Base-by-base conservation (phyloP, 2,797 vertebrate genomes). In the Pantherophis vulpinus region DNA sequence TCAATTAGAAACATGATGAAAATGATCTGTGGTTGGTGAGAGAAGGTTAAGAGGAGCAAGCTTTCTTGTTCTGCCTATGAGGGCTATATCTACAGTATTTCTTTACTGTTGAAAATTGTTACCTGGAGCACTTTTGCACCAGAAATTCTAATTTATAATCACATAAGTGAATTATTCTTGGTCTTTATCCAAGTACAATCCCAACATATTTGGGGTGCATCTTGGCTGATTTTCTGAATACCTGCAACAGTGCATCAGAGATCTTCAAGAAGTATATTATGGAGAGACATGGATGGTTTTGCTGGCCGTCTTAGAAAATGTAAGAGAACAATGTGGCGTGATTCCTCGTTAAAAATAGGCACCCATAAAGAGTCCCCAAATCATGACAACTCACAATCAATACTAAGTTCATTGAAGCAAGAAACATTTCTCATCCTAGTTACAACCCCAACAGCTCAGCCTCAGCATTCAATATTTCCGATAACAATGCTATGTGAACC, bases 301-400 rank as follows among this genome's bases (percentile, higher is more conserved):
- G 51, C 86, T 12, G 55, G 91, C 59, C 18, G 16, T 55, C 37
- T 92, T 91, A 87, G 91, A 91, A 95, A 94, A 89, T 60, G 89
- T 88, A 27, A 37, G 8, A 42, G 11, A 74, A 88, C 91, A 51
- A 86, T 9, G 79, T 91, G 87, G 56, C 88, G 89, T 94, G 91
- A 94, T 88, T 92, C 94, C 95, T 90, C 91, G 6, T 89, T 58
- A 88, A 55, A 90, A 63, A 90, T 56, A 94, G 92, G 91, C 96
- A 94, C 90, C 95, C 58, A 25, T 92, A 94, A 94, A 96, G 94
- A 92, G 92, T 91, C 94, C 90, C 93, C 90, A 92, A 94, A 91
- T 92, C 94, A 42, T 96, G 96, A 95, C 95, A 95, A 94, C 94
- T 95, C 93, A 93, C 94, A 95, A 96, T 97, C 96, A 96, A 97